These are phyloP conservation scores for Artibeus jamaicensis DNA, from an alignment of 2,797 vertebrate genomes.

Conservation along the genomic window DNA sequence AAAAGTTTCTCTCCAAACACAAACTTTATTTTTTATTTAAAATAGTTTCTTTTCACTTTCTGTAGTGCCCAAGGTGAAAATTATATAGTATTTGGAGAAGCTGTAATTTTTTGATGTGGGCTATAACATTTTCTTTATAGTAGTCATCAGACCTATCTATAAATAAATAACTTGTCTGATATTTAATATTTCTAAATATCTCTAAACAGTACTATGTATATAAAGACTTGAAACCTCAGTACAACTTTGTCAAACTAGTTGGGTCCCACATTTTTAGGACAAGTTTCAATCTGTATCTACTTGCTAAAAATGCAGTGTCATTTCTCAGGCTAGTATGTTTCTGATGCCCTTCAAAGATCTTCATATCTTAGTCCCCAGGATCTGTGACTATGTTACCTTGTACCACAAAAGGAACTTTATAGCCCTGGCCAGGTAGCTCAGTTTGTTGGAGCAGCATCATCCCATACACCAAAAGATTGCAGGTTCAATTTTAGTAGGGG, in stretches of 20 bases:
- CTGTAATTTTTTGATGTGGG: background rate
- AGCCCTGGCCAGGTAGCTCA: background rate
- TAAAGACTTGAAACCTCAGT: background rate
- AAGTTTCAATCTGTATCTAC: background rate
- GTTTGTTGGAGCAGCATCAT: background rate
- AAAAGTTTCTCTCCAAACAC: background rate
- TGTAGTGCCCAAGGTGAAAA: background rate
- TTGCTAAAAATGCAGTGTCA: background rate
- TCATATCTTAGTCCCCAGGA: background rate
- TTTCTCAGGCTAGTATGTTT: background rate
- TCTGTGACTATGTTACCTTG: background rate
- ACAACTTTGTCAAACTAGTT: background rate
- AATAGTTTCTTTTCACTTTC: background rate
- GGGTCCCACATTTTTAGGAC: background rate
- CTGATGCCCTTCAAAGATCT: background rate
- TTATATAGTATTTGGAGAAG: background rate
- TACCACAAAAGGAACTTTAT: background rate
- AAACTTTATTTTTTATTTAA: background rate
- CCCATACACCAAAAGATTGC: background rate
- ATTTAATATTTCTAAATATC: conserved; percentile 12
- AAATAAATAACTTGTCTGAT: background rate
- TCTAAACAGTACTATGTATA: background rate
- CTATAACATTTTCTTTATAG: background rate
- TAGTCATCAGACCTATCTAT: background rate
- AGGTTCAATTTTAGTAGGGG: background rate